Conservation (phyloP, 2,888 invertebrate genomes). For the Apotomis turbidana region DNA sequence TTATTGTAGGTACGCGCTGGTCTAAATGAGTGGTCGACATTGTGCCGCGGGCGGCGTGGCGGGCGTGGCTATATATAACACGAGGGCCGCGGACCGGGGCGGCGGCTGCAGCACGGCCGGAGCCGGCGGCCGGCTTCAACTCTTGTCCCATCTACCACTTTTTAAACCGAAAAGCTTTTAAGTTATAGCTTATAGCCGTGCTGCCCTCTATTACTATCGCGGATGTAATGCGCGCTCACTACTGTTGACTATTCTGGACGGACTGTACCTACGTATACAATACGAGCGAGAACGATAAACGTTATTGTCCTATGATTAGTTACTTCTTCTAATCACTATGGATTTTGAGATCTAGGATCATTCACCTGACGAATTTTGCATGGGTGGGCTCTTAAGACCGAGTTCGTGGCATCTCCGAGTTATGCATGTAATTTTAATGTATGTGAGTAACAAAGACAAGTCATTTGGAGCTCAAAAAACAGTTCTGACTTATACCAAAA, state of each 20-base stretch:
- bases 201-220: constrained; percentile 24
- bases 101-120: constrained; percentile 49
- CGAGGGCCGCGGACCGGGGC: constrained; percentile 66
- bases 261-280: not conserved
- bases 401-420: no score
- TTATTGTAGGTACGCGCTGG: constrained; percentile 33
- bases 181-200: constrained; percentile 33
- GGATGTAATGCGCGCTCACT: not conserved
- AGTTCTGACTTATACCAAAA: no score
- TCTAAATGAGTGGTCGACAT: constrained; percentile 68
- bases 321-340: no score
- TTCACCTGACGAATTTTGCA: no score
- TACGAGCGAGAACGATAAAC: not conserved
- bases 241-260: not conserved
- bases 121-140: constrained; percentile 57
- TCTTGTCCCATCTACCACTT: constrained; percentile 66
- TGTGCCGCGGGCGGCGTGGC: constrained; percentile 65
- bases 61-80: constrained; percentile 79
- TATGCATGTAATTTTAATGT: no score
- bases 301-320: no score
- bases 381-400: no score
- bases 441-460: no score
- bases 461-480: no score
- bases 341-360: no score
- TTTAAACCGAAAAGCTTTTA: constrained; percentile 53